Conservation (phyloP, 2,797 vertebrate genomes). For the Rhinogobio ventralis region DNA sequence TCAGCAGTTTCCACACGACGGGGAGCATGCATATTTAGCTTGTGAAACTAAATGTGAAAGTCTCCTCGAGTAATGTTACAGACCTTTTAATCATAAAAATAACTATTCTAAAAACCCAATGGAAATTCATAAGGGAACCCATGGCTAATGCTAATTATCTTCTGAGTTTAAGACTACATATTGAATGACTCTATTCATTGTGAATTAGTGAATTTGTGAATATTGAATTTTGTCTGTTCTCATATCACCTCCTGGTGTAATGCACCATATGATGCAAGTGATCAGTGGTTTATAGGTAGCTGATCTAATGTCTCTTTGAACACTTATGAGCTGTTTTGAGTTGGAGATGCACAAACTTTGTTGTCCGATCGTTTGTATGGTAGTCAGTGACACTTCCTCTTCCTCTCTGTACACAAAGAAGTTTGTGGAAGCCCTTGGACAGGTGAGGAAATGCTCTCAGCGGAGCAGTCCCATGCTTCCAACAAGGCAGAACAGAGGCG, state of each 20-base stretch:
- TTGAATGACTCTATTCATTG: constrained; percentile 12
- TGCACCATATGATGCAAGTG: constrained; percentile 40
- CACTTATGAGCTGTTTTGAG: constrained; percentile 31
- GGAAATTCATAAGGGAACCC: constrained; percentile 3
- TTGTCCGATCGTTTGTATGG: constrained; percentile 55
- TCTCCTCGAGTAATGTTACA: background rate
- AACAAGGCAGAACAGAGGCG: constrained; percentile 76
- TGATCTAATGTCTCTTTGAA: constrained; percentile 20
- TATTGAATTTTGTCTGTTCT: constrained; percentile 13
- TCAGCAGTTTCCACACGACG: background rate
- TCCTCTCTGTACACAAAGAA: constrained; percentile 73
- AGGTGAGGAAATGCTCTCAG: constrained; percentile 58
- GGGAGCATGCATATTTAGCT: background rate
- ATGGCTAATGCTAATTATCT: background rate
- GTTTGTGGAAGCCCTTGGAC: constrained; percentile 71
- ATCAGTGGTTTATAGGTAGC: constrained; percentile 45
- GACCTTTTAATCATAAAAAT: background rate
- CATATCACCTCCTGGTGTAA: constrained; percentile 25
- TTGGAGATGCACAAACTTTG: constrained; percentile 49
- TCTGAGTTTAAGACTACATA: background rate
- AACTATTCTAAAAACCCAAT: background rate
- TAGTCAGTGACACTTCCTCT: constrained; percentile 66
- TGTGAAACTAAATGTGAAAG: background rate
- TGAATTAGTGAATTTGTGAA: constrained; percentile 33
- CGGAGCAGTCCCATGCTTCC: constrained; percentile 69